Evolutionary conservation across 2,888 invertebrate species (phyloP).

Genomic region (Thyatira batis): DNA sequence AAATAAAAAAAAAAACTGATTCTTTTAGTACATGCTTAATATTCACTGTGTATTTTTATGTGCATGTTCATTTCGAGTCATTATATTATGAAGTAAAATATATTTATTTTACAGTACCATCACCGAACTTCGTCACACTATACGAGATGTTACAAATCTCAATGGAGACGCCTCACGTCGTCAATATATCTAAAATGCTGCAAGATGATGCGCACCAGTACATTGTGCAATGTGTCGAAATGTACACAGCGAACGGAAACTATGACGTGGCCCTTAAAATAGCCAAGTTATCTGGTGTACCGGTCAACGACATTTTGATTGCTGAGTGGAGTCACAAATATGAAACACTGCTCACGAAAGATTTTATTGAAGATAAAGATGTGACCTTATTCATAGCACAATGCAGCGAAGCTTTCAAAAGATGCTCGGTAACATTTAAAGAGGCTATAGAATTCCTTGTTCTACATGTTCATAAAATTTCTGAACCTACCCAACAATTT

Average conservation of each 20-base stretch:
- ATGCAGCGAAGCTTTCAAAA: slow-evolving; percentile 84
- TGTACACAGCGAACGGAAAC: slow-evolving; percentile 72
- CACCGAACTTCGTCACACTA: slow-evolving; percentile 65
- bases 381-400: slow-evolving; percentile 79
- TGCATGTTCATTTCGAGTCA: too few relatives aligned
- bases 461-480: slow-evolving; percentile 77
- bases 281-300: slow-evolving; percentile 74
- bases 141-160: slow-evolving; percentile 82
- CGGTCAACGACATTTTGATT: slow-evolving; percentile 77
- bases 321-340: slow-evolving; percentile 81
- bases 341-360: slow-evolving; percentile 55
- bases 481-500: slow-evolving; percentile 73
- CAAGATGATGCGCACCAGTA: slow-evolving; percentile 68
- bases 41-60: not conserved
- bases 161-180: slow-evolving; percentile 76
- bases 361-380: slow-evolving; percentile 58
- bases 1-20: not conserved
- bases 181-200: slow-evolving; percentile 77
- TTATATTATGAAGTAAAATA: not conserved
- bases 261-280: slow-evolving; percentile 83
- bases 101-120: slow-evolving; percentile 56
- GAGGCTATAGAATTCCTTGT: slow-evolving; percentile 85
- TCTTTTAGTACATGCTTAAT: not conserved
- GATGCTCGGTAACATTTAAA: slow-evolving; percentile 83
- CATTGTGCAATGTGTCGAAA: slow-evolving; percentile 78